phyloP scores from a whole-genome alignment of 1,140 invertebrate genomes.

The Trichogramma pretiosum region DNA sequence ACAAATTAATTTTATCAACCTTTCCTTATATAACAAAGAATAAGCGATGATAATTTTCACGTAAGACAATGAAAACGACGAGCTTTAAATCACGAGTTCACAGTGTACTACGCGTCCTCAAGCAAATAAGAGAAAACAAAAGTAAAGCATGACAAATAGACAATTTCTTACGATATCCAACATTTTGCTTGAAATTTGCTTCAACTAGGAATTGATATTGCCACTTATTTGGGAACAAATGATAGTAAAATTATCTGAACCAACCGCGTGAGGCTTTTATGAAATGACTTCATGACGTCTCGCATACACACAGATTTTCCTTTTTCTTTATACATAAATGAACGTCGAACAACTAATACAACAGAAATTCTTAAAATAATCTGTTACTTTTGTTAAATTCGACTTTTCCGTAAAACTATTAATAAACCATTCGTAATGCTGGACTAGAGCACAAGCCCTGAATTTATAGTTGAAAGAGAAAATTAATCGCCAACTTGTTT shows the following conservation, averaged over 20 bases:
- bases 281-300: too few species aligned
- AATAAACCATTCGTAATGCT: slow-evolving; percentile 19
- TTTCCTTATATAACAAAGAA: too few species aligned
- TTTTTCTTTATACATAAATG: slow-evolving; percentile 11
- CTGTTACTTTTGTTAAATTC: too few species aligned
- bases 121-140: slow-evolving; percentile 11
- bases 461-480: slow-evolving; percentile 15
- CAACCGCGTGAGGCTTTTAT: too few species aligned
- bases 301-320: slow-evolving; percentile 33
- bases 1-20: too few species aligned
- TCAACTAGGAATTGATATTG: slow-evolving; percentile 11
- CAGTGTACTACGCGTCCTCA: slow-evolving; percentile 9
- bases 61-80: slow-evolving; percentile 11
- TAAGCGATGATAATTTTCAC: too few species aligned
- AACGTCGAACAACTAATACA: slow-evolving; percentile 20
- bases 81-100: slow-evolving; percentile 11
- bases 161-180: slow-evolving; percentile 13
- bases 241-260: too few species aligned
- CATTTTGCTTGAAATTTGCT: slow-evolving; percentile 8
- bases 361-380: too few species aligned
- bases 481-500: slow-evolving; percentile 18
- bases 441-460: slow-evolving; percentile 27
- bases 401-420: too few species aligned
- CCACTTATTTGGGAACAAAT: too few species aligned
- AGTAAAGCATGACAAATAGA: slow-evolving; percentile 17